Base-by-base conservation (phyloP, 2,113 vertebrate genomes). In the Catharus bicknelli region DNA sequence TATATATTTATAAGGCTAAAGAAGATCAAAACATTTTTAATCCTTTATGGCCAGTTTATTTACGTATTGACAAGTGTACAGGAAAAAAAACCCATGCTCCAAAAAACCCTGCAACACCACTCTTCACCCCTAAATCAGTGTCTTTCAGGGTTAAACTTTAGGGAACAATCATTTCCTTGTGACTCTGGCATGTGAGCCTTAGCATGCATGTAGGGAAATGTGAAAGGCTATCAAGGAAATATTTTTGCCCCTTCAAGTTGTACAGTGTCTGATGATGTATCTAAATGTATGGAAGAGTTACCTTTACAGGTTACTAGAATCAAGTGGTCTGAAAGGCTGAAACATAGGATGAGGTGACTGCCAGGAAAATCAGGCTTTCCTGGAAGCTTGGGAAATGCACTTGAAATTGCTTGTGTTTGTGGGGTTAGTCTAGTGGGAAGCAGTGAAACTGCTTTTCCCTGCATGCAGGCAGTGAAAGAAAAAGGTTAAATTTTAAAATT, bases 41-140 rank as follows among this genome's bases (percentile, higher is more conserved):
- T 88, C 32, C 10, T 63, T 3, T 70, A 1, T 78, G 9, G 7
- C 19, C 0, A 20, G 58, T 12, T 58, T 43, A 59, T 43, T 58
- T 67, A 25, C 10, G 0, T 80, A 25, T 68, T 5, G 10, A 26
- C 4, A 74, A 5, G 32, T 75, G 11, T 30, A 54, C 18, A 36
- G n/a, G 20, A 2, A 15, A 29, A 55, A 51, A 45, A 16, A 3
- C 6, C 9, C 10, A 30, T 3, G 9, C 17, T 45, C 9, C 19
- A 50, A 45, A 51, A 75, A 66, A 19, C 0, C 4, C 21, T 1
- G 0, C 15, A 50, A 2, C 14, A 38, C 15, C 6, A 4, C 23
- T 48, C 6, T 70, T 70, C 12, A 26, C 5, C 30, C 19, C 18
- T 73, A 25, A 64, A 57, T 45, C 21, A 73, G 5, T 57, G 7